Conservation (phyloP, 2,888 invertebrate genomes). For the Trichacis sp. region DNA sequence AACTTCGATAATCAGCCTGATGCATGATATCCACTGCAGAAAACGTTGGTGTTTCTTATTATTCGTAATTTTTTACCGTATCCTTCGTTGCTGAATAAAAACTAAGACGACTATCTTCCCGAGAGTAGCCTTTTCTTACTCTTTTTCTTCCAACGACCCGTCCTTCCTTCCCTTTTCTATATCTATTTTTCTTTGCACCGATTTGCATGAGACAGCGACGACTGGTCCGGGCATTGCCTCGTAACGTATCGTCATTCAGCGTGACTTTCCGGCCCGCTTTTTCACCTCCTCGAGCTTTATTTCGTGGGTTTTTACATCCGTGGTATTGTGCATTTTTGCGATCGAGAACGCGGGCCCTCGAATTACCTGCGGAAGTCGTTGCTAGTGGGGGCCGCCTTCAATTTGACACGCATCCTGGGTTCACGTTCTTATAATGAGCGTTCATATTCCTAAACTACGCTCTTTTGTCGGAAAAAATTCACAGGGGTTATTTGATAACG, state of each 20-base stretch:
- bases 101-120: conserved; percentile 1
- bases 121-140: background rate
- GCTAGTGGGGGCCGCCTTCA: conserved; percentile 47
- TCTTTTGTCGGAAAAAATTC: background rate
- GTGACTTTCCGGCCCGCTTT: too few relatives aligned
- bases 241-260: conserved; percentile 15
- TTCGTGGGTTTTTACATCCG: too few relatives aligned
- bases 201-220: conserved; percentile 21
- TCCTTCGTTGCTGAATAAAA: background rate
- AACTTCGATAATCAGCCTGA: too few relatives aligned
- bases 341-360: conserved; percentile 42
- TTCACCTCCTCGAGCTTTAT: too few relatives aligned
- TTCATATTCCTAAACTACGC: background rate
- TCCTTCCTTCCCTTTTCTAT: conserved; percentile 8
- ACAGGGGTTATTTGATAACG: too few relatives aligned
- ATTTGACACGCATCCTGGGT: conserved; percentile 34
- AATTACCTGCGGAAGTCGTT: conserved; percentile 57
- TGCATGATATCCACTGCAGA: too few relatives aligned
- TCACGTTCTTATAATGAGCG: conserved; percentile 6
- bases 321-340: too few relatives aligned
- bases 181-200: conserved; percentile 23
- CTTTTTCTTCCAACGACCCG: background rate
- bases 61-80: background rate
- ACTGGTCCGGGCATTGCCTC: conserved; percentile 14
- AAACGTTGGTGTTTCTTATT: background rate